Evolutionary conservation across 2,888 invertebrate genomes (phyloP), one percentile per base, ranked within the genome.

Genomic region (Trachelus troglodyta): DNA sequence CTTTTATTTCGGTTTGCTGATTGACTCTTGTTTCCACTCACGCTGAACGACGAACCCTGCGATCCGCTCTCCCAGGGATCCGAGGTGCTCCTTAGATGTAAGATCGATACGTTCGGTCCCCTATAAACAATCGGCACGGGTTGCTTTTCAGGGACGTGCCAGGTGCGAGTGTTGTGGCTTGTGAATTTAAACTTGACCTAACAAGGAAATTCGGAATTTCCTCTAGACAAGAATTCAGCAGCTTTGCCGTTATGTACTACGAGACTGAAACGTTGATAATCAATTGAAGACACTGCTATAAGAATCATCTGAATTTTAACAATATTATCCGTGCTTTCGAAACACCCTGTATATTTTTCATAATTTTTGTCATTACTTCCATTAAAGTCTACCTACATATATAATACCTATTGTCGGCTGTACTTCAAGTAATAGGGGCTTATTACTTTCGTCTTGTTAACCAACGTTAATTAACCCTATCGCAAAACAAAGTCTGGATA

Each of bases 11-110:
- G 86, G 75, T 76, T 85, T 80, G 84, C 85, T 79, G 81, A 84
- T 15, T 89, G 84, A 69, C 90, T 87, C 83, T 87, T 88, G 81
- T 83, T 86, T 56, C 56, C 56, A 78, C 86, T 79, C 35, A 85
- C 82, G 74, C 88, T 88, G 80, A 88, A 88, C 37, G 91, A 87
- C 79, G 89, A 90, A 34, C 90, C 88, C 69, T 92, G 90, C 34
- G 92, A 90, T 12, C 92, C 90, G 76, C 88, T 88, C 81, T 93
- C 93, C 93, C 94, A 94, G 69, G 93, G 93, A 80, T 94, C 94
- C 33, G 93, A 92, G 1, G 93, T 92, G 82, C 92, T 92, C 23
- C 94, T 92, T 35, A 94, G 90, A 83, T 94, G 94, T 56, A 94
- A 90, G 79, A 94, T 92, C 76, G 94, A 94, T 78, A 94, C 92